These are phyloP conservation scores for Sciurus carolinensis DNA, from an alignment of 2,797 vertebrate species.

Conservation along the genomic window DNA sequence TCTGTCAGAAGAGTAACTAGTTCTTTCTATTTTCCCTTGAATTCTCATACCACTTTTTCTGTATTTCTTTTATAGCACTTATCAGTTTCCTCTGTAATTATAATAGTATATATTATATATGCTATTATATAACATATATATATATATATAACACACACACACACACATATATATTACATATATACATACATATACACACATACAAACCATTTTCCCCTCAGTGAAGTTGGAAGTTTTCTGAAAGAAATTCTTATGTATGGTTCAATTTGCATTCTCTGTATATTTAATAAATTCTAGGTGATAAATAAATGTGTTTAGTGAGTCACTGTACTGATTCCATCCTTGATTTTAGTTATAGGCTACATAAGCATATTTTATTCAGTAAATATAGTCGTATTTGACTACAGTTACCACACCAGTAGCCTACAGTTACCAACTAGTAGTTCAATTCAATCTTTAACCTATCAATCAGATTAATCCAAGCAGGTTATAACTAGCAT, in stretches of 20 bases:
- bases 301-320: neutral
- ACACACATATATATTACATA: too few relatives aligned
- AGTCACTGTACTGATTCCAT: neutral
- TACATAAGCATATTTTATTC: neutral
- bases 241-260: neutral
- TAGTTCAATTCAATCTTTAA: too few relatives aligned
- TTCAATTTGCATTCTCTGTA: neutral
- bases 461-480: too few relatives aligned
- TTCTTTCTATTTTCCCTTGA: neutral
- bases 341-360: neutral
- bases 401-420: too few relatives aligned
- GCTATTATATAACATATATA: too few relatives aligned
- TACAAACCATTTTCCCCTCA: neutral
- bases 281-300: neutral
- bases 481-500: too few relatives aligned
- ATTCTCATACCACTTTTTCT: neutral
- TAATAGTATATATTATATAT: neutral
- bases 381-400: too few relatives aligned
- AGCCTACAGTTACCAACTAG: too few relatives aligned
- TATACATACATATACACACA: neutral
- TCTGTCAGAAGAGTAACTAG: too few relatives aligned
- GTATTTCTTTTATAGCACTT: neutral
- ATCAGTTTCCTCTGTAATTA: neutral
- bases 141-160: too few relatives aligned
- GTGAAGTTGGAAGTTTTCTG: neutral